Conservation (phyloP, 2,113 vertebrate species). For the Phyllopteryx taeniolatus region DNA sequence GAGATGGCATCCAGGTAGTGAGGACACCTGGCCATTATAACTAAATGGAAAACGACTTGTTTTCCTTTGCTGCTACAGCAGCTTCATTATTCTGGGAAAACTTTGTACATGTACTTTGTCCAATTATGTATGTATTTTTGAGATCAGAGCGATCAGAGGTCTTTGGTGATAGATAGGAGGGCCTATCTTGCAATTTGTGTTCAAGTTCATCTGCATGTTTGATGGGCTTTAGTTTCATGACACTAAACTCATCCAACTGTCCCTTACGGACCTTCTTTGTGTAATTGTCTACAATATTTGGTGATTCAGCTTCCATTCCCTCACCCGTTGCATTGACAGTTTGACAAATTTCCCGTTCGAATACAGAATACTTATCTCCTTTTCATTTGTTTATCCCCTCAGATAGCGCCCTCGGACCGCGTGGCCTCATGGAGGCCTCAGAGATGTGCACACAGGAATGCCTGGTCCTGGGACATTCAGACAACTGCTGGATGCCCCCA, state of each 20-base stretch:
- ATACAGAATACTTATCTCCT: not conserved
- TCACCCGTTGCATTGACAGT: not conserved
- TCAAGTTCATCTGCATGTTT: too few relatives aligned
- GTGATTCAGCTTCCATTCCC: not conserved
- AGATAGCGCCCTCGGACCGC: constrained; percentile 93
- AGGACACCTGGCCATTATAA: too few relatives aligned
- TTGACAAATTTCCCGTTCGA: not conserved
- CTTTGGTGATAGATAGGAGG: too few relatives aligned
- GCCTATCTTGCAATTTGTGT: too few relatives aligned
- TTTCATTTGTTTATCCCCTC: constrained; percentile 23
- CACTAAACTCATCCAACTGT: not conserved
- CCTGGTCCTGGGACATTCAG: constrained; percentile 93
- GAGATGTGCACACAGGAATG: constrained; percentile 99
- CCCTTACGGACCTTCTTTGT: not conserved
- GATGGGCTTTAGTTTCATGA: not conserved
- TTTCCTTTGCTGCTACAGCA: too few relatives aligned
- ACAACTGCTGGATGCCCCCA: constrained; percentile 99
- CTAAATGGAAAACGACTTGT: too few relatives aligned
- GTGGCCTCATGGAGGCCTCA: constrained; percentile 94
- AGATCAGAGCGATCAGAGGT: too few relatives aligned
- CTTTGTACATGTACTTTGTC: too few relatives aligned
- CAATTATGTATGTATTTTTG: too few relatives aligned
- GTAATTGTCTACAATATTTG: not conserved
- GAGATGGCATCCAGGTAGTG: too few relatives aligned
- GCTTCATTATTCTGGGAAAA: too few relatives aligned